Conservation (phyloP, 2,797 vertebrate species). For the Mus minutoides region DNA sequence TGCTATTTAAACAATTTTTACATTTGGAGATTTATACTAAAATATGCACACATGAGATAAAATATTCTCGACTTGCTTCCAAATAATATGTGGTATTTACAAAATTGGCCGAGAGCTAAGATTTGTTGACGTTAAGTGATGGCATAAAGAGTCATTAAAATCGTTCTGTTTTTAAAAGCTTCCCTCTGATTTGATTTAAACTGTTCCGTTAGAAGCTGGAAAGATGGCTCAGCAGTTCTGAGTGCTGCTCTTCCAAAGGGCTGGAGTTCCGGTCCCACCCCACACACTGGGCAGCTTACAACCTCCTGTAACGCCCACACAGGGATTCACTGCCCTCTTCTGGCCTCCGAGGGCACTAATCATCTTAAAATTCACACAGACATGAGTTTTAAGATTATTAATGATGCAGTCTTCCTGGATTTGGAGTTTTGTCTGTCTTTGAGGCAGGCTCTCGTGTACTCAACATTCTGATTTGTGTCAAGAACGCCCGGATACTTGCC, state of each 20-base stretch:
- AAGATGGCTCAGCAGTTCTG: background rate
- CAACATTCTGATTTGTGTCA: background rate
- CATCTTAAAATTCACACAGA: too few relatives aligned
- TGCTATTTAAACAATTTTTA: constrained; percentile 23
- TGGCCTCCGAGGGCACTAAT: background rate
- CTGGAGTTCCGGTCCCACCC: background rate
- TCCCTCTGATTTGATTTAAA: constrained; percentile 12
- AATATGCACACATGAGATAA: constrained; percentile 35
- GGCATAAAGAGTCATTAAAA: background rate
- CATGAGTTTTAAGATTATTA: background rate
- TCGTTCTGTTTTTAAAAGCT: constrained; percentile 24
- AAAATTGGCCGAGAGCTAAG: background rate
- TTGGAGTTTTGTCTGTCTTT: background rate
- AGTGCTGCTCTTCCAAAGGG: background rate
- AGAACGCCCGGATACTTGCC: background rate
- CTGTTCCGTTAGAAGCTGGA: background rate
- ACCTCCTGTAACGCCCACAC: too few relatives aligned
- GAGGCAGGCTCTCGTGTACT: background rate
- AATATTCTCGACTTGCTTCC: constrained; percentile 30
- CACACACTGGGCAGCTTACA: background rate
- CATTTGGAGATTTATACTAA: constrained; percentile 53
- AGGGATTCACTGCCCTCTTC: background rate
- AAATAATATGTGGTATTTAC: constrained; percentile 22
- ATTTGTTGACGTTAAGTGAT: background rate
- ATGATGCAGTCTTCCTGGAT: background rate